Evolutionary conservation across 2,113 vertebrate species (phyloP), one percentile per base, ranked within the genome.

Genomic region (Labrus mixtus): DNA sequence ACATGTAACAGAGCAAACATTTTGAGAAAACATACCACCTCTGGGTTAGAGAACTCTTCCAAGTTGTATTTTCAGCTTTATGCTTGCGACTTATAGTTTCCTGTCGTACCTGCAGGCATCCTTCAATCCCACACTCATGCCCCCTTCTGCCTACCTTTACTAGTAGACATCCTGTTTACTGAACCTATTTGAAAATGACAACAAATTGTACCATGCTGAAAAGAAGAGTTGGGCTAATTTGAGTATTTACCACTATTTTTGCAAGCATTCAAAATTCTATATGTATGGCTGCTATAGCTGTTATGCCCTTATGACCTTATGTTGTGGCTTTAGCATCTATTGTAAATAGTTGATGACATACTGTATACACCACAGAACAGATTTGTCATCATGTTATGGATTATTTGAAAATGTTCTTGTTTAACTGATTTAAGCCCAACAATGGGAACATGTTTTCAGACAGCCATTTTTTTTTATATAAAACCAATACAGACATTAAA

Each of bases 331-430:
- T 50, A 45, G 15, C 7, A 1, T 80, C n/a, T 74, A 51, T 48
- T 57, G 1, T 70, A 51, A 58, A 70, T 58, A 36, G 57, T 51
- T 39, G 29, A 46, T 57, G 61, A 73, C 62, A 33, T 33, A 33
- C 29, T 33, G 55, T 33, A 2, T 20, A 74, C 36, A 58, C 62
- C 66, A 70, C 25, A 66, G 37, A 75, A 7, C 15, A 57, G n/a
- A 51, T n/a, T 39, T 7, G 39, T 41, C 11, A 11, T 10, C 8
- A 41, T 41, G 46, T 48, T 48, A 17, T 48, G 3, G 46, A 7
- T 48, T 48, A 6, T 19, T 17, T 7, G 8, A 48, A 17, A 17
- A 7, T 7, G 17, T 48, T 19, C 15, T 16, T 17, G n/a, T 69
- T 43, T 25, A 10, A 23, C 48, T 39, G 6, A 23, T 71, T 11